Evolutionary conservation across 2,113 vertebrate species (phyloP).

Genomic region (Larimichthys polyactis): DNA sequence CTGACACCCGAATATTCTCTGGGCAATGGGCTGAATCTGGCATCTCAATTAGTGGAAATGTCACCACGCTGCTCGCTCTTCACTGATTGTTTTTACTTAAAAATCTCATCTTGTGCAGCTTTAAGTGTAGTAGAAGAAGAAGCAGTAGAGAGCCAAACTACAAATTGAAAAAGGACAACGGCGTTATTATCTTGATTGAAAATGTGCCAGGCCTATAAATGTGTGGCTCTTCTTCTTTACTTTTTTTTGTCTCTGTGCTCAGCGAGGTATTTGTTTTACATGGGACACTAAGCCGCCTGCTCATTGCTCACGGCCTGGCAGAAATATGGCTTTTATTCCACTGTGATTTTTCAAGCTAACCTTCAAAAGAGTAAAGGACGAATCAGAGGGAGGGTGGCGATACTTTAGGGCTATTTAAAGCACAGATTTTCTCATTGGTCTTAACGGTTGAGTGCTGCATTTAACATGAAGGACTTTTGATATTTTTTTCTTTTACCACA

Average conservation of each 20-base stretch:
- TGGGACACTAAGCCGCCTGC: conserved; percentile 12
- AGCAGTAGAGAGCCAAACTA: conserved; percentile 4
- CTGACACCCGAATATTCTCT: not conserved
- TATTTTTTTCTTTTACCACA: not conserved
- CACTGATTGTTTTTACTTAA: not conserved
- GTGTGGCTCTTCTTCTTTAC: not conserved
- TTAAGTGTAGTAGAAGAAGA: not conserved
- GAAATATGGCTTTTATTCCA: conserved; percentile 41
- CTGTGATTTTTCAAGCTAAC: conserved; percentile 21
- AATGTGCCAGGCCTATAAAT: conserved; percentile 27
- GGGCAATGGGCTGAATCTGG: conserved; percentile 3
- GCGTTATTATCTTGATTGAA: conserved; percentile 48
- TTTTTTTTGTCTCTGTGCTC: conserved; percentile 3
- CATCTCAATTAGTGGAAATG: not conserved
- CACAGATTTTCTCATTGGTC: not conserved
- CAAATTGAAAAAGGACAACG: conserved; percentile 24
- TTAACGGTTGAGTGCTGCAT: not conserved
- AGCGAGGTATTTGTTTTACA: conserved; percentile 27
- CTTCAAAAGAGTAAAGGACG: conserved; percentile 35
- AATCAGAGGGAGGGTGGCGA: not conserved
- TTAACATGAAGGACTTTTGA: not conserved
- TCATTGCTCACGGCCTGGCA: conserved; percentile 27
- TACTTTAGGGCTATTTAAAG: conserved; percentile 12
- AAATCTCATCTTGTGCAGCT: conserved; percentile 6
- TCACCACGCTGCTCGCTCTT: not conserved